Evolutionary conservation across 2,113 vertebrate species (phyloP).

Genomic region (Brachyistius frenatus): DNA sequence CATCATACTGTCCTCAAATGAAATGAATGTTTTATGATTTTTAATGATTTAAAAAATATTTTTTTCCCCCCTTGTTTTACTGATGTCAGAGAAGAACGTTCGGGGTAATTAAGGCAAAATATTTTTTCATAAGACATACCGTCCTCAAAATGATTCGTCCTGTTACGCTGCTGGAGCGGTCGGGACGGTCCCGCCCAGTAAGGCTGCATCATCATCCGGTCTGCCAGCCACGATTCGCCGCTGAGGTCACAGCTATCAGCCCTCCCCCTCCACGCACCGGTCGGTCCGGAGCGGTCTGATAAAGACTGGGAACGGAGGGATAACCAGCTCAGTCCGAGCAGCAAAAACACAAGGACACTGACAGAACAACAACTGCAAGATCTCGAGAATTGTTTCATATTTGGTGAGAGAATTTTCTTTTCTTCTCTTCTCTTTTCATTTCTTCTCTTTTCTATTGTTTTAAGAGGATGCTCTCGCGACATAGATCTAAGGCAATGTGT

Average conservation of each 20-base stretch:
- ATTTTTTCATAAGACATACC: no score
- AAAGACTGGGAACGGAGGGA: slow-evolving; percentile 28
- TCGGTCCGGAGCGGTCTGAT: slow-evolving; percentile 19
- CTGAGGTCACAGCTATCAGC: slow-evolving; percentile 49
- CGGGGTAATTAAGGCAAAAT: no score
- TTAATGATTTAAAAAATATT: no score
- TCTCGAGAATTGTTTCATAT: not conserved
- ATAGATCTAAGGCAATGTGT: not conserved
- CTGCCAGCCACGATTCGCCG: slow-evolving; percentile 18
- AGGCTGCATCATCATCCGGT: slow-evolving; percentile 39
- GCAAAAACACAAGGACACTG: not conserved
- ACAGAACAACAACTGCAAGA: not conserved
- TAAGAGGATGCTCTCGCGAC: not conserved
- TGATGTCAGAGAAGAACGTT: no score
- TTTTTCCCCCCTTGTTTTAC: no score
- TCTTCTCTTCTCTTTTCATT: not conserved
- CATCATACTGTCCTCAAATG: no score
- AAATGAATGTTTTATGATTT: no score
- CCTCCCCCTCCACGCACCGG: slow-evolving; percentile 25
- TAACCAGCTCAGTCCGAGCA: not conserved
- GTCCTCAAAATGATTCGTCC: no score
- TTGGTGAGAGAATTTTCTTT: slow-evolving; percentile 46
- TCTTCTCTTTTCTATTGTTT: not conserved
- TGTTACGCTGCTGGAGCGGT: no score
- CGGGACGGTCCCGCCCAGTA: slow-evolving; percentile 42